These are phyloP conservation scores for Salarias fasciatus DNA, from an alignment of 2,797 vertebrate species.

Conservation along the genomic window DNA sequence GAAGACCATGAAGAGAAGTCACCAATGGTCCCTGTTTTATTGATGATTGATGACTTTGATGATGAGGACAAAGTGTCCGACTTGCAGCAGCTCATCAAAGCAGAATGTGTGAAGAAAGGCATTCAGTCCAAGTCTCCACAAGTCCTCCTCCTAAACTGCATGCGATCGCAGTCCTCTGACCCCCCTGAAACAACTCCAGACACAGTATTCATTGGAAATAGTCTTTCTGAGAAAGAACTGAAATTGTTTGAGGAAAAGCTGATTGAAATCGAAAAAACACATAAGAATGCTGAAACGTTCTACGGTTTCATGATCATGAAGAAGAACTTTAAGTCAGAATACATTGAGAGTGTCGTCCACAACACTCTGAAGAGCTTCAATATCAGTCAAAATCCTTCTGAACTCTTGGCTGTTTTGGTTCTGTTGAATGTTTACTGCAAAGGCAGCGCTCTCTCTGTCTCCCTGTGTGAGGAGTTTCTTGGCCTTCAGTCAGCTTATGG, in stretches of 20 bases:
- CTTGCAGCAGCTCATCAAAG: conserved; percentile 74
- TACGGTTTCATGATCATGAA: conserved; percentile 83
- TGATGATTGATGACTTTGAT: conserved; percentile 88
- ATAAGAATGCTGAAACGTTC: conserved; percentile 72
- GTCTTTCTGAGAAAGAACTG: conserved; percentile 68
- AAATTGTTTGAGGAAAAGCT: conserved; percentile 67
- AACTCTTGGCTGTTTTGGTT: conserved; percentile 74
- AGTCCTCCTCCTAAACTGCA: conserved; percentile 77
- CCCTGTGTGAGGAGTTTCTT: conserved; percentile 77
- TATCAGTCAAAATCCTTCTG: conserved; percentile 56
- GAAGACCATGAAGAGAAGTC: conserved; percentile 51
- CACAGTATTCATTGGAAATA: conserved; percentile 64
- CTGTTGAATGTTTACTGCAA: conserved; percentile 69
- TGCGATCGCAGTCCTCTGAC: conserved; percentile 64
- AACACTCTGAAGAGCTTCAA: conserved; percentile 75
- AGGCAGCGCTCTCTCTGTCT: conserved; percentile 62
- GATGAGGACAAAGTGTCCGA: conserved; percentile 79
- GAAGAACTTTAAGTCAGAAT: conserved; percentile 69
- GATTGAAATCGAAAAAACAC: conserved; percentile 62
- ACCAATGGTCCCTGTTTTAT: conserved; percentile 78
- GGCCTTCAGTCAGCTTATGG: conserved; percentile 53
- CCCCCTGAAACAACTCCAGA: conserved; percentile 36
- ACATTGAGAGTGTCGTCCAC: conserved; percentile 67
- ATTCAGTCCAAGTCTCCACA: conserved; percentile 54
- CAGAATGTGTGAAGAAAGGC: conserved; percentile 47